phyloP scores from a whole-genome alignment of 1,140 invertebrate species.

The Dreissena rostriformis region DNA sequence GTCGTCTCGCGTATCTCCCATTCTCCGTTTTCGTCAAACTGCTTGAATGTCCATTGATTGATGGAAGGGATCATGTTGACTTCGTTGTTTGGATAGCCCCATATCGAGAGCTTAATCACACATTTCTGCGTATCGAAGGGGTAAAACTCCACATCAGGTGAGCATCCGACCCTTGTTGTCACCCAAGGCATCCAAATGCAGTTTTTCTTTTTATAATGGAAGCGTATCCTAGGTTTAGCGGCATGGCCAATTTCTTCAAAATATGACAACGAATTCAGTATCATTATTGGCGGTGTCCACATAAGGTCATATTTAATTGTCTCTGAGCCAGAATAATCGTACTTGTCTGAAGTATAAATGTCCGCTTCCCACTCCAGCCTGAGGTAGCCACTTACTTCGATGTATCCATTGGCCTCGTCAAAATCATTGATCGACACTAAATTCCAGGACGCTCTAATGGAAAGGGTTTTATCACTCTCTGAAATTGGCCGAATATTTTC shows the following conservation, averaged over 20 bases:
- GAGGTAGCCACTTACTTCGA: slow-evolving; percentile 43
- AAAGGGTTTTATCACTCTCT: background rate
- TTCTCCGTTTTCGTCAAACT: slow-evolving; percentile 51
- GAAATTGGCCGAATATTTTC: slow-evolving; percentile 16
- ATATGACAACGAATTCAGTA: slow-evolving; percentile 35
- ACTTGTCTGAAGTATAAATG: background rate
- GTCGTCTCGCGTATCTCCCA: slow-evolving; percentile 39
- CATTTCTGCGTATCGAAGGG: slow-evolving; percentile 44
- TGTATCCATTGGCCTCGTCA: slow-evolving; percentile 52
- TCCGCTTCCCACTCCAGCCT: slow-evolving; percentile 19
- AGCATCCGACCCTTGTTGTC: slow-evolving; percentile 19
- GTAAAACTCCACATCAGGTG: slow-evolving; percentile 38
- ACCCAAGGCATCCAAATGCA: slow-evolving; percentile 44
- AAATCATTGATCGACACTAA: slow-evolving; percentile 47
- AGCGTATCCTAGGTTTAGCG: slow-evolving; percentile 20
- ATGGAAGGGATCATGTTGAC: slow-evolving; percentile 10
- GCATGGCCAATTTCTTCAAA: slow-evolving; percentile 34
- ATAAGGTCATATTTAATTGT: slow-evolving; percentile 8
- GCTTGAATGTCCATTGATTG: slow-evolving; percentile 17
- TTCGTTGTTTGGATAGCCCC: slow-evolving; percentile 27
- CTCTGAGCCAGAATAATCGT: background rate
- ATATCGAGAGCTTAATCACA: slow-evolving; percentile 33
- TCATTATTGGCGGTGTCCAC: slow-evolving; percentile 42
- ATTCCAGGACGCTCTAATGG: slow-evolving; percentile 33
- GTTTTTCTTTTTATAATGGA: slow-evolving; percentile 7